These are phyloP conservation scores for Brachionus koreanus DNA, from an alignment of 1,140 invertebrate species.

Conservation along the genomic window DNA sequence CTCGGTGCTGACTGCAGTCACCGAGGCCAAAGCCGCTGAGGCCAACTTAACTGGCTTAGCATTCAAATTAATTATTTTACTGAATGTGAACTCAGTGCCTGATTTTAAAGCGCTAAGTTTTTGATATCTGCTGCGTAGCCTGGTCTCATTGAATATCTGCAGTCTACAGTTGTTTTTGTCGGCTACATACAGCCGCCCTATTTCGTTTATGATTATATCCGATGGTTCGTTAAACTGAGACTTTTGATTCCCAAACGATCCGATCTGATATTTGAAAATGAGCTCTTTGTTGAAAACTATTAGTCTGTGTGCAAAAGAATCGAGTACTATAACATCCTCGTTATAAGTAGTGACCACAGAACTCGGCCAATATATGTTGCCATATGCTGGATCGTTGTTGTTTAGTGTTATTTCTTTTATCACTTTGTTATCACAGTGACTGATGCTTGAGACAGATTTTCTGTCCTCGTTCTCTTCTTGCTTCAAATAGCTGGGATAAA, in stretches of 20 bases:
- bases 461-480: background rate
- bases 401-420: constrained; percentile 12
- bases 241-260: background rate
- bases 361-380: background rate
- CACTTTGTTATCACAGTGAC: background rate
- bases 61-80: background rate
- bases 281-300: constrained; percentile 13
- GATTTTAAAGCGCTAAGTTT: background rate
- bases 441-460: background rate
- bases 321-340: background rate
- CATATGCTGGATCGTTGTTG: background rate
- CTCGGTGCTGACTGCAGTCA: constrained; percentile 17
- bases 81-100: constrained; percentile 14
- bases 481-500: background rate
- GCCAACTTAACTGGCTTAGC: constrained; percentile 26
- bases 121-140: background rate
- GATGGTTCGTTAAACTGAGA: background rate
- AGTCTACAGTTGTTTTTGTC: constrained; percentile 33
- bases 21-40: background rate
- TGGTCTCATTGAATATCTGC: constrained; percentile 35
- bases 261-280: constrained; percentile 33
- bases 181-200: constrained; percentile 15
- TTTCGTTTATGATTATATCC: constrained; percentile 26
- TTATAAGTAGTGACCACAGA: background rate
- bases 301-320: background rate